phyloP scores from a whole-genome alignment of 2,113 vertebrate genomes.

The Perca schrenkii region DNA sequence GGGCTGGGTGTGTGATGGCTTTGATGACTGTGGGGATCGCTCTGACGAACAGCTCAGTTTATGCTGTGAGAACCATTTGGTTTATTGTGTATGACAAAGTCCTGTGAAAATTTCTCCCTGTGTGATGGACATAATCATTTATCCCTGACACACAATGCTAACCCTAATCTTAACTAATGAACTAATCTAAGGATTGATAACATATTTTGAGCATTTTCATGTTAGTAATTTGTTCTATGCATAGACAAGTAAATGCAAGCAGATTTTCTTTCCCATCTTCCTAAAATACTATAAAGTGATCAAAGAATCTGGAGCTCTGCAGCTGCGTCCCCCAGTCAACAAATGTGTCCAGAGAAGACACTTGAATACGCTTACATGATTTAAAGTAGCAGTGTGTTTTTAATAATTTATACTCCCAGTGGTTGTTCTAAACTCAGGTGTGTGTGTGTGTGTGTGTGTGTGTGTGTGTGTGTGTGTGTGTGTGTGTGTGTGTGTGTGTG shows the following conservation, averaged over 20 bases:
- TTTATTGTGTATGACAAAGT: neutral
- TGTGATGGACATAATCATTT: neutral
- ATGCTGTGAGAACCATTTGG: conserved; percentile 87
- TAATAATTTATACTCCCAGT: neutral
- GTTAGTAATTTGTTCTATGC: neutral
- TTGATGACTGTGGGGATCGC: conserved; percentile 90
- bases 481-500: conserved; percentile 20
- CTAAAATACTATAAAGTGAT: neutral
- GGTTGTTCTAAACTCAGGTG: neutral
- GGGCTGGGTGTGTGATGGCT: conserved; percentile 90
- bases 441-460: conserved; percentile 33
- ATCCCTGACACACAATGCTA: neutral
- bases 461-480: conserved; percentile 24
- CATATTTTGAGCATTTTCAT: neutral
- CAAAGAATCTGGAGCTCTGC: neutral
- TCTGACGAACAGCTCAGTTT: conserved; percentile 91
- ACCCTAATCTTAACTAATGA: neutral
- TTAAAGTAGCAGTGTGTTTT: neutral
- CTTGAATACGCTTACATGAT: neutral
- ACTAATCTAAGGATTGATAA: neutral
- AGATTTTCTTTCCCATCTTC: neutral
- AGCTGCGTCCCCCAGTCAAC: neutral
- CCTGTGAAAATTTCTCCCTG: neutral
- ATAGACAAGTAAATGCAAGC: neutral
- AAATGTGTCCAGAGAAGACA: neutral